Base-by-base conservation (phyloP, 2,888 invertebrate genomes). In the Priocnemis perturbator region DNA sequence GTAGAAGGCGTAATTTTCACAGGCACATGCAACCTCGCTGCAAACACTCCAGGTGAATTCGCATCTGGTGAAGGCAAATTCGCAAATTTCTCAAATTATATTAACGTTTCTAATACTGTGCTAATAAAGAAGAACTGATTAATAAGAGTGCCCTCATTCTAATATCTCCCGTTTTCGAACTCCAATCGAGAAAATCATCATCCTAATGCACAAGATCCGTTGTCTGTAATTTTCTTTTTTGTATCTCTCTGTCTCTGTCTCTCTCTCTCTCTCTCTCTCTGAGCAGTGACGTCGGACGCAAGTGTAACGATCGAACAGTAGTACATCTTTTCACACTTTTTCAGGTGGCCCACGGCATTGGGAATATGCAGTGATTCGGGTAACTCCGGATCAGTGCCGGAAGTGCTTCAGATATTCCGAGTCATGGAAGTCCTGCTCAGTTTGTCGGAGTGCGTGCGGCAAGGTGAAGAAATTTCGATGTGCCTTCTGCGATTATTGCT, bases 11-110 rank as follows among this genome's bases (percentile, higher is more conserved):
- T 3, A 78, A 81, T 45, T 71, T 85, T n/a, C 74, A 69, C 21
- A 74, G 82, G 20, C 85, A 85, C 65, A 82, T 83, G 73, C 60
- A 61, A 21, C 58, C 73, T 37, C 81, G 80, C 15, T 67, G 30
- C 23, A 48, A 20, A 11, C 20, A 21, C 2, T 19, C n/a, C 45
- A 60, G 26, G 15, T 21, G 60, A 14, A 20, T 20, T 20, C 53
- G 26, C 26, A 3, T 26, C 26, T 26, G 26, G 26, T 26, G 5
- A 26, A 26, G 3, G 26, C 26, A 26, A 26, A 5, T 26, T n/a
- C n/a, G n/a, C n/a, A n/a, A n/a, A n/a, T n/a, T n/a, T n/a, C n/a
- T n/a, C 50, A 5, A 50, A 7, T 5, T 50, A 48, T n/a, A 2
- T 7, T 50, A 50, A n/a, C 4, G 3, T 50, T 50, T 5, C 21